Base-by-base conservation (phyloP, 2,888 invertebrate genomes). In the Desoria tigrina region DNA sequence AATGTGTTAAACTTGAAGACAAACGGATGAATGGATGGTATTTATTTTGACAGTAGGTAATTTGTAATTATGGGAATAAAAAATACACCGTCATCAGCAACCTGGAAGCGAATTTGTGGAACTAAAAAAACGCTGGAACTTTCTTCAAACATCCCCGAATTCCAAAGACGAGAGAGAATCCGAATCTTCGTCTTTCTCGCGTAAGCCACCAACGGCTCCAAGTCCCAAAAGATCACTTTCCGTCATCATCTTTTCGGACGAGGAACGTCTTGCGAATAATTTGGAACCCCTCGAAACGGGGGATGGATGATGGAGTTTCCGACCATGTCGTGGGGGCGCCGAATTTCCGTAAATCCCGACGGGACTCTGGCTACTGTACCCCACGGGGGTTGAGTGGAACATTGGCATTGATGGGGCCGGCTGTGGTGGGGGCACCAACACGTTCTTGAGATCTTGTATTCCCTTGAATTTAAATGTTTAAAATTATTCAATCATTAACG, bases 361-460 rank as follows among this genome's bases (percentile, higher is more conserved):
- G 28, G 62, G 61, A 26, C 57, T 45, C n/a, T n/a, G n/a, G n/a
- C n/a, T n/a, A n/a, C n/a, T n/a, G 26, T 68, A 65, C 23, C 50
- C 63, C 18, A 62, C 49, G 24, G 70, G 67, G 42, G 72, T 72
- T 9, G 72, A 68, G 51, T 72, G 72, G 61, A 70, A 72, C 70
- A 72, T 70, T 16, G 71, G 65, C 42, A 67, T 61, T 45, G 68
- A 68, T 42, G 75, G 75, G 32, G 72, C 73, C 26, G 75, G 75
- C 42, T 72, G 73, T 1, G 75, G 75, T 21, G 75, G 75, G 26
- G 75, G 75, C 24, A 75, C 71, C 24, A 75, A 53, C 23, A 72
- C 73, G 61, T 71, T 69, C 42, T 71, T 73, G 66, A 74, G 71
- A 72, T 75, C 73, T 66, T 74, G 75, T 28, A 75, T 75, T 55